Evolutionary conservation across 1,140 invertebrate species (phyloP).

Genomic region (Ephestia elutella): DNA sequence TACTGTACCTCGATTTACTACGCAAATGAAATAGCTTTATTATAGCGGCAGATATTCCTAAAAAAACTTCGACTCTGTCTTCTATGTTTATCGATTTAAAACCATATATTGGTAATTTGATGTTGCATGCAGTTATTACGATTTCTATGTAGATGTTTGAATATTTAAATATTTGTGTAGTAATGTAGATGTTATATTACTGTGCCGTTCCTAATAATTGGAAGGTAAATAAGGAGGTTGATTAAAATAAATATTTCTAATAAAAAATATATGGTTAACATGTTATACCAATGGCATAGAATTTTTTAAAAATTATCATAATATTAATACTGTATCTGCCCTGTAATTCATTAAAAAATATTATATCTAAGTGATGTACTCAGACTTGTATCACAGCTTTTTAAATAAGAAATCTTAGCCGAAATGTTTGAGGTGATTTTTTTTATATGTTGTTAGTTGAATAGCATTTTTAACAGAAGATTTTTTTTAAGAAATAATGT

Average conservation of each 20-base stretch:
- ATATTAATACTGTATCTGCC: background rate
- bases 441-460: conserved; percentile 4
- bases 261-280: background rate
- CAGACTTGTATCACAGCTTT: background rate
- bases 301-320: background rate
- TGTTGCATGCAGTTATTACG: background rate
- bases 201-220: too few relatives aligned
- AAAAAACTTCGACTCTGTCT: too few relatives aligned
- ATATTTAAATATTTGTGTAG: background rate
- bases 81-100: too few relatives aligned
- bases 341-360: background rate
- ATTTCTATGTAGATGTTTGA: background rate
- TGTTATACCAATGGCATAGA: background rate
- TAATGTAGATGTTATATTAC: background rate
- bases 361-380: background rate
- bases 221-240: background rate
- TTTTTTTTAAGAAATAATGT: conserved; percentile 2
- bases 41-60: background rate
- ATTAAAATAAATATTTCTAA: background rate
- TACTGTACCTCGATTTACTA: background rate
- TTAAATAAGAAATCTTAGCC: background rate
- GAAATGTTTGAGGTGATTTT: conserved; percentile 2
- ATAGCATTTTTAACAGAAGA: conserved; percentile 1
- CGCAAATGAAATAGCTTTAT: background rate
- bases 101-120: background rate